These are phyloP conservation scores for Spodoptera litura DNA, from an alignment of 1,140 invertebrate species.

Conservation along the genomic window DNA sequence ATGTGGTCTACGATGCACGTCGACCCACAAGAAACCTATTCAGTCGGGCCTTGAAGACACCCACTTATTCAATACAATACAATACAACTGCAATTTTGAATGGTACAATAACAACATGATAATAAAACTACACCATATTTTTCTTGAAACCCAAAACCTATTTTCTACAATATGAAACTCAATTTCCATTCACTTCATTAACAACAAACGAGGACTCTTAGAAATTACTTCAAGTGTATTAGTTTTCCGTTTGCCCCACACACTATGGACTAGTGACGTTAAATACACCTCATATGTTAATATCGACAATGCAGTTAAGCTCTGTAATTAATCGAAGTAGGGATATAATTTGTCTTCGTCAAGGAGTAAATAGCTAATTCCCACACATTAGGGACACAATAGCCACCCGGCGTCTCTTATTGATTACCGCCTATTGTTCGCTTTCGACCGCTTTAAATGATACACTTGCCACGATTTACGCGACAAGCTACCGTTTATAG, in stretches of 20 bases:
- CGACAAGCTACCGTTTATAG: conserved; percentile 60
- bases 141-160: too few species aligned
- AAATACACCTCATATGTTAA: conserved; percentile 51
- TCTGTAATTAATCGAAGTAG: conserved; percentile 79
- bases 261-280: conserved; percentile 1
- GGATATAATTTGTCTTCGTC: conserved; percentile 83
- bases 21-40: too few species aligned
- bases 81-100: too few species aligned
- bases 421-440: conserved; percentile 80
- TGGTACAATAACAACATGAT: too few species aligned
- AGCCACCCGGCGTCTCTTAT: conserved; percentile 71
- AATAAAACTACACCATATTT: too few species aligned
- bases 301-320: conserved; percentile 79
- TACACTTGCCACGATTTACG: conserved; percentile 76
- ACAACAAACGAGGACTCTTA: too few species aligned
- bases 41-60: too few species aligned
- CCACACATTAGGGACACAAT: conserved; percentile 82
- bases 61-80: too few species aligned
- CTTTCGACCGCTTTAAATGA: conserved; percentile 74
- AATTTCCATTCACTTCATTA: too few species aligned
- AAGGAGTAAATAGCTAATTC: conserved; percentile 81
- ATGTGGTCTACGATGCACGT: too few species aligned
- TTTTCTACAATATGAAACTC: too few species aligned
- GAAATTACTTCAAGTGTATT: too few species aligned
- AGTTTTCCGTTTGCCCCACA: neutral